Evolutionary conservation across 2,888 invertebrate genomes (phyloP), one percentile per base, ranked within the genome.

Genomic region (Amphipoea lucens): DNA sequence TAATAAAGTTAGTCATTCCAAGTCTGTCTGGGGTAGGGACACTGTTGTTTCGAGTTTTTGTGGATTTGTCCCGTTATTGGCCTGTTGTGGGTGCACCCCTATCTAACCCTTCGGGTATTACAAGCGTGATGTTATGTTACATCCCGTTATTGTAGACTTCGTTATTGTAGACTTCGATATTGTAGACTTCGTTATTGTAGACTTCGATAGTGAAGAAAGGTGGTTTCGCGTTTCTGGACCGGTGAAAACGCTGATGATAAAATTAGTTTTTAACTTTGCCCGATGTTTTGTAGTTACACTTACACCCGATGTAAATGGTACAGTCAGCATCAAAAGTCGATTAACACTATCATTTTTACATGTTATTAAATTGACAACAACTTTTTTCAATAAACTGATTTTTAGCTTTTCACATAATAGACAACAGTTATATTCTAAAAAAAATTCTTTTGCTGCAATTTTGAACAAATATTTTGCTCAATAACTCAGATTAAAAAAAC

Each of bases 1-100:
- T 72, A 78, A 72, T 68, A 29, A n/a, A 67, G 66, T 87, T 87
- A 78, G 87, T 83, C 83, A 87, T 83, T 78, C 85, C 14, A 14
- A 42, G 57, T 76, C 36, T 63, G 81, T 80, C n/a, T 79, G 5
- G 12, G 0, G 62, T 87, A 83, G 81, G n/a, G 65, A 11, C 12
- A 60, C 78, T 48, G 29, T 74, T 7, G 4, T 12, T 51, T 69
- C 0, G 20, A 12, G 0, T 12, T 66, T 75, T 36, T 23, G 40
- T 1, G 67, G 81, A 84, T 66, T 63, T 29, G 1, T 69, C 48
- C 36, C 29, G 17, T 68, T 54, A 5, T 42, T 57, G 5, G 2
- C 17, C 51, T 3, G 9, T 57, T 57, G 3, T 51, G 51, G 51
- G 5, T 51, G 57, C 57, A 57, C 7, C 23, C 3, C 23, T 57